Evolutionary conservation across 2,797 vertebrate genomes (phyloP).

Genomic region (Allobates femoralis): DNA sequence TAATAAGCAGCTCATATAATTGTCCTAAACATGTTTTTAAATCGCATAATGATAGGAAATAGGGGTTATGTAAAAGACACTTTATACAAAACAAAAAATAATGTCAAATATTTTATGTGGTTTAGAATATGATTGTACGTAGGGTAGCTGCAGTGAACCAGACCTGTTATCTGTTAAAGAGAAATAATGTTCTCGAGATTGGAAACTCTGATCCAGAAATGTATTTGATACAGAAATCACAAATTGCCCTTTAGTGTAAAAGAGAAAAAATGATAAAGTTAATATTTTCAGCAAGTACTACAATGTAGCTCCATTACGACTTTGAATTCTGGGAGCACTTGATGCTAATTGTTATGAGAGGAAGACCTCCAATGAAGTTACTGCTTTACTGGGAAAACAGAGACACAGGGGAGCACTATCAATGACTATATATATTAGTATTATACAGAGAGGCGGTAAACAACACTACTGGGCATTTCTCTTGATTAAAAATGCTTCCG

Average conservation of each 20-base stretch:
- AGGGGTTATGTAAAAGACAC: too few species aligned
- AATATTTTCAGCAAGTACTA: background rate
- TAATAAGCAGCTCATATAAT: too few species aligned
- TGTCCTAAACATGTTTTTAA: too few species aligned
- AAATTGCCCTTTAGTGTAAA: background rate
- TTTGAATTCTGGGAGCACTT: background rate
- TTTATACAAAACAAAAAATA: too few species aligned
- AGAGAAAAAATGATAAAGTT: background rate
- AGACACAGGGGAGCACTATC: conserved; percentile 1
- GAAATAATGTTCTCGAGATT: too few species aligned
- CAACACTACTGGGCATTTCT: conserved; percentile 26
- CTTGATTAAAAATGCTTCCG: conserved; percentile 37
- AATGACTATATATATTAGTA: conserved; percentile 19
- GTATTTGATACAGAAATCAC: background rate
- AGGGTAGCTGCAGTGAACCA: too few species aligned
- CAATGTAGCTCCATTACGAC: background rate
- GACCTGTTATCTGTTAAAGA: too few species aligned
- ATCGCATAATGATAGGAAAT: too few species aligned
- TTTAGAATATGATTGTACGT: too few species aligned
- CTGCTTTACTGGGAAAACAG: background rate
- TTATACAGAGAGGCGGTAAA: conserved; percentile 7
- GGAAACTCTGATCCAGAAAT: background rate
- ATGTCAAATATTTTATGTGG: too few species aligned
- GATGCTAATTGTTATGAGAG: background rate
- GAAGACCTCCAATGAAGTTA: background rate